phyloP scores from a whole-genome alignment of 2,797 vertebrate species.

The Enteromius viviparus region DNA sequence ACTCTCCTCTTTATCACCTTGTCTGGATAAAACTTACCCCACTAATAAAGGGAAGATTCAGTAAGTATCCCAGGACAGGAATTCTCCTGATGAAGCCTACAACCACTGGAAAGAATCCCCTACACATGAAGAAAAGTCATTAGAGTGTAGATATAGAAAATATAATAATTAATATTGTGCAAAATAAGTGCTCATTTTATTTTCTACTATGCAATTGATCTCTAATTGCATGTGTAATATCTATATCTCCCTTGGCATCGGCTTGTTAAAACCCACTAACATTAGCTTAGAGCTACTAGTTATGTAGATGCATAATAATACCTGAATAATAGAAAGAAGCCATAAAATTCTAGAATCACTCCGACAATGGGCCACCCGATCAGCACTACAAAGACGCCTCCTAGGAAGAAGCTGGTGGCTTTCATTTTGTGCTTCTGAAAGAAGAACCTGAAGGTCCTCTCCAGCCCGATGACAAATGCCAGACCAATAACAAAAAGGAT shows the following conservation, averaged over 20 bases:
- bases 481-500: conserved; percentile 95
- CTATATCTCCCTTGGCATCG: neutral
- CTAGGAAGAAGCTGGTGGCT: conserved; percentile 93
- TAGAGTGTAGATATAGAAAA: neutral
- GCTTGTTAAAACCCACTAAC: neutral
- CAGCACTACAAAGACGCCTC: conserved; percentile 91
- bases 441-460: conserved; percentile 96
- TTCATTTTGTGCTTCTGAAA: conserved; percentile 98
- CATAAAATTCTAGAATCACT: conserved; percentile 93
- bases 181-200: neutral
- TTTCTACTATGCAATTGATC: neutral
- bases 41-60: conserved; percentile 96
- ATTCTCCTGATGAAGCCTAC: conserved; percentile 96
- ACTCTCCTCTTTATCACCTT: neutral
- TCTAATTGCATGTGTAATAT: neutral
- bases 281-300: neutral
- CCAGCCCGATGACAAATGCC: conserved; percentile 93
- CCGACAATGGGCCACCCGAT: conserved; percentile 95
- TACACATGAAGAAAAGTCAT: conserved; percentile 57
- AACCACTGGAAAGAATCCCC: conserved; percentile 96
- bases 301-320: conserved; percentile 58
- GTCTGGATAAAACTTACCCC: conserved; percentile 82
- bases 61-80: conserved; percentile 90
- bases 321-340: conserved; percentile 97
- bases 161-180: neutral